Base-by-base conservation (phyloP, 2,888 invertebrate species). In the Acanthosepion lycidas region DNA sequence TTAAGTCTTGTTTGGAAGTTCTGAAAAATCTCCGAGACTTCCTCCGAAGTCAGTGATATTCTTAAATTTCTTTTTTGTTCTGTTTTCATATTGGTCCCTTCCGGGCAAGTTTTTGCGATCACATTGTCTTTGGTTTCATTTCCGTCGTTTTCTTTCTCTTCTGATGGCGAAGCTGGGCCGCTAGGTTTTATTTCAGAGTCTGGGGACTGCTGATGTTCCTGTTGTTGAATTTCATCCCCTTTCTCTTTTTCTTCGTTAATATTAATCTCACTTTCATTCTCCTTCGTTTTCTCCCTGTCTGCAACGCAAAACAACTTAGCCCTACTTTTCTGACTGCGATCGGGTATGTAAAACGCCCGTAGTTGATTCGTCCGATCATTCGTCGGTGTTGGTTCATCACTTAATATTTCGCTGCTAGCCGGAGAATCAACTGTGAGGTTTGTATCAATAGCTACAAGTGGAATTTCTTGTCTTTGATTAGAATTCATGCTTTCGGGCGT, bases 1-100 rank as follows among this genome's bases (percentile, higher is more conserved):
- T 64, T 28, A 78, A 78, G n/a, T n/a, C 28, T 78, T 9, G 78
- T 78, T 18, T 78, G 78, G 9, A 5, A 28, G n/a, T 92, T 92
- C n/a, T 49, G 12, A 12, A 92, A 51, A 51, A 92, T 92, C 48
- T 92, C 92, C 51, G 49, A 51, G 92, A 92, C 51, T 92, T 92
- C 92, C 23, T 92, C 92, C 15, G 92, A 92, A 53, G 92, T 53
- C 26, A 53, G 28, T 49, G 92, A 92, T 92, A 92, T 49, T 51
- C 92, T 92, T 92, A 53, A 53, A 9, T 28, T 92, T n/a, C 49
- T 28, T 51, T 49, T 92, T 92, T 92, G 51, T 92, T 49, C 92
- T 15, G n/a, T n/a, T 51, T n/a, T 92, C 18, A 28, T 92, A 28
- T 92, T 92, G 92, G 92, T 92, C 92, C 92, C 92, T 23, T 92